Evolutionary conservation across 1,140 invertebrate genomes (phyloP).

Genomic region (Musca vetustissima): DNA sequence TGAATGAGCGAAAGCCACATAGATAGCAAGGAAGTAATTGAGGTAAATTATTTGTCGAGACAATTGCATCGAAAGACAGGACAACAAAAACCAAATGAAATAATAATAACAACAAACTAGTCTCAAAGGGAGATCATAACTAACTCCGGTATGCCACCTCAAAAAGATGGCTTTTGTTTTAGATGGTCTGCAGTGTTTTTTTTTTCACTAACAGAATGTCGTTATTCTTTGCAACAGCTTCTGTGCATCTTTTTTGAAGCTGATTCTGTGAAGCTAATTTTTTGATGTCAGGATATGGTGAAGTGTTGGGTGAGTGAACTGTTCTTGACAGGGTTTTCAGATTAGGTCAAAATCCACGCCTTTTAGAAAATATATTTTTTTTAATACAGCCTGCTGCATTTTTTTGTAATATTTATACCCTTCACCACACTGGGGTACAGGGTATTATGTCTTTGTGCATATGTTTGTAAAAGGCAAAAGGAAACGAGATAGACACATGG

Average conservation of each 20-base stretch:
- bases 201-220: neutral
- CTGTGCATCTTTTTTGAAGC: neutral
- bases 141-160: neutral
- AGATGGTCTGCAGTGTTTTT: neutral
- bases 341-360: too few species aligned
- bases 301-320: slow-evolving; percentile 1
- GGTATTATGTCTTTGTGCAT: too few species aligned
- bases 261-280: neutral
- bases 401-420: too few species aligned
- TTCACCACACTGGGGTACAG: too few species aligned
- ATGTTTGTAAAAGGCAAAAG: too few species aligned
- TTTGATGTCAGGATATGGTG: neutral
- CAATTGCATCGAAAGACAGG: neutral
- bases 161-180: slow-evolving; percentile 6
- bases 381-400: too few species aligned
- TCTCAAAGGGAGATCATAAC: neutral
- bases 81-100: too few species aligned
- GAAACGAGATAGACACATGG: too few species aligned
- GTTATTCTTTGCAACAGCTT: neutral
- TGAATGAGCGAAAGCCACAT: too few species aligned
- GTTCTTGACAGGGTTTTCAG: slow-evolving; percentile 10
- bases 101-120: too few species aligned
- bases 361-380: too few species aligned
- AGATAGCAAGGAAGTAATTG: too few species aligned
- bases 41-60: neutral